Evolutionary conservation across 2,888 invertebrate species (phyloP), one percentile per base, ranked within the genome.

Genomic region (Furcula furcula): DNA sequence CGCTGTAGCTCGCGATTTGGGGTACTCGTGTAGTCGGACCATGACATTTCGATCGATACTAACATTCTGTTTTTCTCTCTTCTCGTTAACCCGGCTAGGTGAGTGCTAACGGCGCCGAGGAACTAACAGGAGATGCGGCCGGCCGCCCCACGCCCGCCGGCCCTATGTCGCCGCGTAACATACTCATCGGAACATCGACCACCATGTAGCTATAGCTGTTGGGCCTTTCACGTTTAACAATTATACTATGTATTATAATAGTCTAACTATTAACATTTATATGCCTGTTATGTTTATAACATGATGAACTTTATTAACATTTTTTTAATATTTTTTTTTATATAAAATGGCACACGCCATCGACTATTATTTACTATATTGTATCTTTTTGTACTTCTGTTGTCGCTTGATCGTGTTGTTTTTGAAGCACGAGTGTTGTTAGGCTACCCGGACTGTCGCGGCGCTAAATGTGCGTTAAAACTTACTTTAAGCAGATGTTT

Each of bases 1-100:
- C 46, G 50, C 45, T 40, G 35, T 37, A 50, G 36, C 76, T 75
- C 76, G 75, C 72, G 75, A 77, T 82, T 78, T 80, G 69, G 76
- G 71, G 54, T 71, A 68, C 73, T 71, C 72, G 81, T 78, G 81
- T 82, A 76, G 72, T 80, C 82, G 84, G 82, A 80, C 78, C 79
- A 80, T 79, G 83, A 81, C 85, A 84, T 87, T 86, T 80, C 74
- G 87, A 86, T 79, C 86, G 80, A 88, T 89, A 92, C 92, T 92
- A 92, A 92, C 91, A 91, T 91, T 90, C 91, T 92, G 91, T 92
- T 92, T 90, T 91, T 90, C 89, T 91, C 90, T 91, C 91, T 91
- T 92, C 91, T 91, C 90, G 91, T 91, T 91, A 92, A 92, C 91
- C 90, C 90, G 91, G 91, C 91, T 93, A 93, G 93, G 93, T 93